phyloP scores from a whole-genome alignment of 2,113 vertebrate genomes.

The Camelus dromedarius region DNA sequence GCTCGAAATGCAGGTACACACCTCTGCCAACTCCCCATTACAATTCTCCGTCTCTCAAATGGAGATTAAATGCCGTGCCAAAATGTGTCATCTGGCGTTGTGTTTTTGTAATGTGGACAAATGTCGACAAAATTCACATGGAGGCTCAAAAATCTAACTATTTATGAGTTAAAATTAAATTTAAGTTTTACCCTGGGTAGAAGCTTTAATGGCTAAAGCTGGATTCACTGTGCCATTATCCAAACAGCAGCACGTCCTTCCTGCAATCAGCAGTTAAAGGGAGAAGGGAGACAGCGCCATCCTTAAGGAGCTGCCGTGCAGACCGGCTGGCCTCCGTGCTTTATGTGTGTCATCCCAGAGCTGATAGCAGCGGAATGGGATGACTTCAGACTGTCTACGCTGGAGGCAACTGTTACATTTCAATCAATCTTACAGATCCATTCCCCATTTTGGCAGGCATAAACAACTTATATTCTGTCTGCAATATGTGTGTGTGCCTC shows the following conservation, averaged over 20 bases:
- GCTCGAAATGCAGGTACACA: conserved; percentile 57
- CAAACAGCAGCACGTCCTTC: not conserved
- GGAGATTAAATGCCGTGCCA: conserved; percentile 70
- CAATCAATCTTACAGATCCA: not conserved
- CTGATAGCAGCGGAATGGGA: not conserved
- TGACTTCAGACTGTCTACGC: not conserved
- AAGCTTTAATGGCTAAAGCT: conserved; percentile 45
- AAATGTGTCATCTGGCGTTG: conserved; percentile 70
- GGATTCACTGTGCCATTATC: not conserved
- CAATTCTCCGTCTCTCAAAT: conserved; percentile 67
- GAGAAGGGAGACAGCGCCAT: not conserved
- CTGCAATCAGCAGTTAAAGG: not conserved
- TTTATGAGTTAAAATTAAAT: conserved; percentile 74
- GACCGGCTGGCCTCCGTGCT: not conserved
- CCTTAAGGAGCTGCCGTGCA: not conserved
- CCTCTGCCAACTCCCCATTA: conserved; percentile 65
- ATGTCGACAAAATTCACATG: conserved; percentile 64
- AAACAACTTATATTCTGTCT: conserved; percentile 8
- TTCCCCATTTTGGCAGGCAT: not conserved
- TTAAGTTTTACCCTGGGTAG: not conserved
- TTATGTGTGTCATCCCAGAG: not conserved
- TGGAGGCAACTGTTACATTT: not conserved
- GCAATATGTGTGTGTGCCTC: not conserved
- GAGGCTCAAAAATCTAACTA: conserved; percentile 55
- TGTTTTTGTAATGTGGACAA: conserved; percentile 76